Conservation (phyloP, 2,113 vertebrate genomes). For the Siphamia tubifer region DNA sequence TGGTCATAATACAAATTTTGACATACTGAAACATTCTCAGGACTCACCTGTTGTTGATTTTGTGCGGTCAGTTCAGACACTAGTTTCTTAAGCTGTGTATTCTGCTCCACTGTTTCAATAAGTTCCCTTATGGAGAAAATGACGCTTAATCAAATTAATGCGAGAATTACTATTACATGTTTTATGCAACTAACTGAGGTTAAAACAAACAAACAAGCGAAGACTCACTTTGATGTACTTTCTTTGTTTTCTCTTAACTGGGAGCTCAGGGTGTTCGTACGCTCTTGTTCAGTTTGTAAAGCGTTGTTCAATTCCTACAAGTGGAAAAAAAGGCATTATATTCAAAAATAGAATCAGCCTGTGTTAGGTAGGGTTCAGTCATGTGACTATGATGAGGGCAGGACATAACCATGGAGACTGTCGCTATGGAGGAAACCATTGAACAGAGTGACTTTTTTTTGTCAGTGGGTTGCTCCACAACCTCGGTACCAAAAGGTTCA, state of each 20-base stretch:
- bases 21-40: neutral
- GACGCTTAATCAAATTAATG: neutral
- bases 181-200: neutral
- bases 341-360: conserved; percentile 6
- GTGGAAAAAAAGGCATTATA: conserved; percentile 24
- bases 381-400: too few species aligned
- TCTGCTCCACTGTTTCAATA: conserved; percentile 82
- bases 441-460: too few species aligned
- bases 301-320: conserved; percentile 82
- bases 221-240: conserved; percentile 89
- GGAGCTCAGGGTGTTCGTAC: conserved; percentile 81
- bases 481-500: too few species aligned
- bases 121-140: conserved; percentile 80
- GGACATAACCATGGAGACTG: too few species aligned
- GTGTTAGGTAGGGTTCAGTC: too few species aligned
- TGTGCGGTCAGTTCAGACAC: conserved; percentile 73
- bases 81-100: conserved; percentile 82
- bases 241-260: conserved; percentile 91
- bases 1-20: neutral
- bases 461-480: too few species aligned
- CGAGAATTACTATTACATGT: neutral
- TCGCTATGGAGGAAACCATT: too few species aligned
- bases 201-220: neutral
- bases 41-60: conserved; percentile 85
- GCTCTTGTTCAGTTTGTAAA: conserved; percentile 85